Evolutionary conservation across 2,888 invertebrate species (phyloP), one percentile per base, ranked within the genome.

Genomic region (Crossocerus cetratus): DNA sequence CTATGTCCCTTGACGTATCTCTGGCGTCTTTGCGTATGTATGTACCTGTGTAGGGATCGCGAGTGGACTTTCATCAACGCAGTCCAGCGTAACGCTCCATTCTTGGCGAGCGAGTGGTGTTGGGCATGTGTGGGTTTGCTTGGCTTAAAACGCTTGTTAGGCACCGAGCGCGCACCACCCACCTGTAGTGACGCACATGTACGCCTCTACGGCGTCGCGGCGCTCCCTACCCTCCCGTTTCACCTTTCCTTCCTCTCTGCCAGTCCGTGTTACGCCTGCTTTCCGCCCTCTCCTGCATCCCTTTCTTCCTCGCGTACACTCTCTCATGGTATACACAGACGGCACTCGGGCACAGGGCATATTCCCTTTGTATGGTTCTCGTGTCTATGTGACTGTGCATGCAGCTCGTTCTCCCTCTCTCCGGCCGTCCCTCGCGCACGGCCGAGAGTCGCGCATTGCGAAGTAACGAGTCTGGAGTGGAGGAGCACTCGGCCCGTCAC

Each of bases 381-480:
- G 8, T 49, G 2, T 16, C 14, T 16, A 1, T n/a, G 49, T n/a
- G 16, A 49, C 4, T 16, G 13, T 49, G 49, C 11, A 49, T 49
- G 16, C 13, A 16, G 4, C n/a, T 4, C 13, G 49, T 14, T 49
- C 49, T 49, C 16, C 4, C 49, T 16, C 2, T 5, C 16, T 49
- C 49, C 4, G n/a, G 8, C 32, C 42, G 72, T 74, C 53, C 56
- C 74, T 82, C 77, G 81, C 78, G 78, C 80, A 79, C 76, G 74
- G 72, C 76, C 78, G 74, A 83, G 80, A 84, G 82, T 85, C 76
- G 81, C 32, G 32, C 81, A 82, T 82, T 77, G 82, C 82, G 80
- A 84, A 83, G 81, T 84, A 86, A 85, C 86, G 83, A 86, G 82
- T 73, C 80, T 72, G 58, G 80, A 86, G 81, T 83, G 81, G 79